Evolutionary conservation across 92 coral and sea anemone genomes (phyloP).

Genomic region (Plumapathes pennacea): DNA sequence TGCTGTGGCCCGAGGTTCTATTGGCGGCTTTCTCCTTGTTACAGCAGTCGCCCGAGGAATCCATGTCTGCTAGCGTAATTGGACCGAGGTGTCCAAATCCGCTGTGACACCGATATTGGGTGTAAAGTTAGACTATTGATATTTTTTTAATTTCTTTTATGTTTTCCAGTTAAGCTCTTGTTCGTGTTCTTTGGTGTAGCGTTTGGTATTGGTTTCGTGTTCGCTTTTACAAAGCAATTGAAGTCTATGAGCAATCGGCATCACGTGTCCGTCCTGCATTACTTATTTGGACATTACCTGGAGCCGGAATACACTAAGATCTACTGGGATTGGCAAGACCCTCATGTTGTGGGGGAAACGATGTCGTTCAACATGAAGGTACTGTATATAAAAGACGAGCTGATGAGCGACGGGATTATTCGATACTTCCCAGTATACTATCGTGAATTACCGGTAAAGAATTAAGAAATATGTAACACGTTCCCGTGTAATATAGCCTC

Average conservation of each 20-base stretch:
- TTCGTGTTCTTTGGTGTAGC: slow-evolving; percentile 2
- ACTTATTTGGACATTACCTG: slow-evolving; percentile 62
- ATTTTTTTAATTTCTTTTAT: not conserved
- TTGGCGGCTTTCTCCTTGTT: too few species aligned
- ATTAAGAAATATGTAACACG: too few species aligned
- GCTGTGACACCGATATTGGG: too few species aligned
- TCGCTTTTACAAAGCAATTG: not conserved
- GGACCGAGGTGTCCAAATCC: too few species aligned
- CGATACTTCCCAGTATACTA: too few species aligned
- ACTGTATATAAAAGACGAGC: not conserved
- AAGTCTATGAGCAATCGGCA: slow-evolving; percentile 39
- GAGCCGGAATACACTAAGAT: slow-evolving; percentile 61
- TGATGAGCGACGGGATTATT: too few species aligned
- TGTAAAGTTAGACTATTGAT: too few species aligned
- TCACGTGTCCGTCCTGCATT: slow-evolving; percentile 42
- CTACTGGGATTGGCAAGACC: slow-evolving; percentile 80
- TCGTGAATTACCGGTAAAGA: too few species aligned
- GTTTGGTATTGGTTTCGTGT: slow-evolving; percentile 1
- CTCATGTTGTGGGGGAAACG: slow-evolving; percentile 75
- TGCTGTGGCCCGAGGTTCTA: too few species aligned
- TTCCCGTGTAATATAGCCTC: too few species aligned
- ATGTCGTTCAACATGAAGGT: slow-evolving; percentile 83
- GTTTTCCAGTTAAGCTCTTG: slow-evolving; percentile 14
- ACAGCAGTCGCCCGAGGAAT: too few species aligned
- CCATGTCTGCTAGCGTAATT: too few species aligned